A percentile compares a stretch with the other conserved stretches of the same genome.
These are phyloP conservation scores for Octomys mimax DNA, from an alignment of 2,797 vertebrate genomes.

Conservation along the genomic window DNA sequence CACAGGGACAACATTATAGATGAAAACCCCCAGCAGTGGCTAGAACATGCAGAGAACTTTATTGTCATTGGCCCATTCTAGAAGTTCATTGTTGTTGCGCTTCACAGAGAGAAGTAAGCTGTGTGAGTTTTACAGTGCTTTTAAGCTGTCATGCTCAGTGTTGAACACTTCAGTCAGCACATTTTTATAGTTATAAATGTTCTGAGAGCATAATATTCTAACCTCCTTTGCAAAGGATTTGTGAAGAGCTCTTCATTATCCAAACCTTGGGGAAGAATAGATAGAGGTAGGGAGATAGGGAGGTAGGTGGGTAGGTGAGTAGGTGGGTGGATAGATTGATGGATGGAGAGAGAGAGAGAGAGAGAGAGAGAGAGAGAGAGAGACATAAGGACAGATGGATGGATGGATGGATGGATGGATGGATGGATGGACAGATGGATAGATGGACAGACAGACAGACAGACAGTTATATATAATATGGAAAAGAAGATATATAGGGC, in stretches of 20 bases:
- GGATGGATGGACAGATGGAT: neutral
- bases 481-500: slow-evolving; percentile 73
- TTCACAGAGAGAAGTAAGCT: slow-evolving; percentile 97
- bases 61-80: slow-evolving; percentile 95
- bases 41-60: slow-evolving; percentile 98
- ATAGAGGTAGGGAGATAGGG: neutral
- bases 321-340: no score
- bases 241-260: slow-evolving; percentile 77
- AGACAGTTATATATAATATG: slow-evolving; percentile 7
- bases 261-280: slow-evolving; percentile 61
- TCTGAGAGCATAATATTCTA: slow-evolving; percentile 83
- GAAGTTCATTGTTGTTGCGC: slow-evolving; percentile 96
- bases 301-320: no score
- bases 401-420: no score
- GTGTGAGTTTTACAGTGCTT: slow-evolving; percentile 95
- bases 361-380: neutral
- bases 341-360: neutral
- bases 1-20: slow-evolving; percentile 94
- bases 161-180: slow-evolving; percentile 92
- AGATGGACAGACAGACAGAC: no score
- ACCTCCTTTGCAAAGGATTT: slow-evolving; percentile 85
- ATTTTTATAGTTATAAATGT: slow-evolving; percentile 89
- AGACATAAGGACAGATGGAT: neutral
- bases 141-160: slow-evolving; percentile 90
- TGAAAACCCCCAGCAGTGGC: slow-evolving; percentile 94